These are phyloP conservation scores for Anthopleura sola DNA, from an alignment of 64 coral and sea anemone species.

Conservation along the genomic window DNA sequence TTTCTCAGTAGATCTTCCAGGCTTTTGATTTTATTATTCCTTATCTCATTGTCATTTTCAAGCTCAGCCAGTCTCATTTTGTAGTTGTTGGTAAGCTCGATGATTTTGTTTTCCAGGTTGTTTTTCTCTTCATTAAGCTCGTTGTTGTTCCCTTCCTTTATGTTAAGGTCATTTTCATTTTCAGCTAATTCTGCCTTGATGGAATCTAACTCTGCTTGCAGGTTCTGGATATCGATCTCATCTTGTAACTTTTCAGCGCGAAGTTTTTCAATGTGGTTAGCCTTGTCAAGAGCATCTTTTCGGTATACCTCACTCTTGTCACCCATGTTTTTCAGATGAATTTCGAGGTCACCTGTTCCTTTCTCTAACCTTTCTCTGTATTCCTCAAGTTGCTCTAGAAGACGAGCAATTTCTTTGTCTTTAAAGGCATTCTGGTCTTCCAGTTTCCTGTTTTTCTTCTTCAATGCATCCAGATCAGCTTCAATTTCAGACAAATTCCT, in stretches of 20 bases:
- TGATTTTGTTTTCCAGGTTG: conserved; percentile 51
- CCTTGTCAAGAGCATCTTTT: conserved; percentile 53
- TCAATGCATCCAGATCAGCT: conserved; percentile 13
- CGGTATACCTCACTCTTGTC: conserved; percentile 45
- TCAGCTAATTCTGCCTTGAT: conserved; percentile 15
- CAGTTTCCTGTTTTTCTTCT: conserved; percentile 25
- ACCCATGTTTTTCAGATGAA: conserved; percentile 36
- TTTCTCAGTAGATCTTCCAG: conserved; percentile 46
- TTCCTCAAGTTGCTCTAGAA: conserved; percentile 30
- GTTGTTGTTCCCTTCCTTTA: background rate
- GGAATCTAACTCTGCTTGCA: conserved; percentile 38
- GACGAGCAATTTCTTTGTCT: conserved; percentile 23
- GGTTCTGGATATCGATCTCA: conserved; percentile 40
- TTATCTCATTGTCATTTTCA: conserved; percentile 50
- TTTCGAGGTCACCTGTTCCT: conserved; percentile 22
- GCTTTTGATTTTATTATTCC: conserved; percentile 39
- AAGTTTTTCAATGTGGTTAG: conserved; percentile 32
- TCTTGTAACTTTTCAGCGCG: conserved; percentile 46
- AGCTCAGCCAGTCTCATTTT: conserved; percentile 53
- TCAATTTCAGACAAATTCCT: conserved; percentile 25
- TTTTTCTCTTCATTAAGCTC: conserved; percentile 38
- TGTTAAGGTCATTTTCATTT: conserved; percentile 25
- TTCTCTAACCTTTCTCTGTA: conserved; percentile 39
- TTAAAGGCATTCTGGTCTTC: conserved; percentile 24
- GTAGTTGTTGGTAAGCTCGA: conserved; percentile 51